Conservation (phyloP, 2,797 vertebrate species). For the Acipenser oxyrinchus region DNA sequence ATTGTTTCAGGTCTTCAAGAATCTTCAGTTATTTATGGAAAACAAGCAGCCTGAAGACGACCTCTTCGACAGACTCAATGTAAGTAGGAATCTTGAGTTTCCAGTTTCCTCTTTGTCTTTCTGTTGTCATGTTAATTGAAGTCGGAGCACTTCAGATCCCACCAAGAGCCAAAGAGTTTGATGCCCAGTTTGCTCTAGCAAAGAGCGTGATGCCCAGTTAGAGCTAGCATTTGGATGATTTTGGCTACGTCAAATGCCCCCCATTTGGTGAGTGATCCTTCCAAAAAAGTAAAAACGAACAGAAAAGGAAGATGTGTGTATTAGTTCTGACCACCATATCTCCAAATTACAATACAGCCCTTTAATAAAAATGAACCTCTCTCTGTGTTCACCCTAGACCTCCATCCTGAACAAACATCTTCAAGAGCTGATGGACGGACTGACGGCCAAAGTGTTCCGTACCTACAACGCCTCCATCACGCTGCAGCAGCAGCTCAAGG, state of each 20-base stretch:
- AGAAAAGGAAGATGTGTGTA: neutral
- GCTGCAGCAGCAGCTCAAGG: conserved; percentile 89
- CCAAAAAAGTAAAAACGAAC: neutral
- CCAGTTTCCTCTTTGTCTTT: neutral
- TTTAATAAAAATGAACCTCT: neutral
- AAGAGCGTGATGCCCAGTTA: too few relatives aligned
- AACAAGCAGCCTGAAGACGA: conserved; percentile 94
- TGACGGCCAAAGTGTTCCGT: conserved; percentile 94
- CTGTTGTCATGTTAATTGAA: too few relatives aligned
- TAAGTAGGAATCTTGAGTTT: conserved; percentile 45
- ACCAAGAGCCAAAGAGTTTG: too few relatives aligned
- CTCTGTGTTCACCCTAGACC: conserved; percentile 53
- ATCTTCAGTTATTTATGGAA: conserved; percentile 93
- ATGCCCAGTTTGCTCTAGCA: too few relatives aligned
- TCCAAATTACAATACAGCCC: too few relatives aligned
- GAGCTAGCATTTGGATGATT: too few relatives aligned
- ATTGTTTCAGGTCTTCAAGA: conserved; percentile 82
- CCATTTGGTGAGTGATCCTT: too few relatives aligned
- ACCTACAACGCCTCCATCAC: conserved; percentile 95
- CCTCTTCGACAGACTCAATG: conserved; percentile 91
- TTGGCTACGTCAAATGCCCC: too few relatives aligned
- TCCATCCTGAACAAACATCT: conserved; percentile 95
- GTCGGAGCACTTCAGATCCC: too few relatives aligned
- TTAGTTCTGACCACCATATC: neutral
- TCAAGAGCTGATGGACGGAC: conserved; percentile 94